Evolutionary conservation across 92 coral and sea anemone genomes (phyloP), one percentile per base, ranked within the genome.

Genomic region (Ricordea florida): DNA sequence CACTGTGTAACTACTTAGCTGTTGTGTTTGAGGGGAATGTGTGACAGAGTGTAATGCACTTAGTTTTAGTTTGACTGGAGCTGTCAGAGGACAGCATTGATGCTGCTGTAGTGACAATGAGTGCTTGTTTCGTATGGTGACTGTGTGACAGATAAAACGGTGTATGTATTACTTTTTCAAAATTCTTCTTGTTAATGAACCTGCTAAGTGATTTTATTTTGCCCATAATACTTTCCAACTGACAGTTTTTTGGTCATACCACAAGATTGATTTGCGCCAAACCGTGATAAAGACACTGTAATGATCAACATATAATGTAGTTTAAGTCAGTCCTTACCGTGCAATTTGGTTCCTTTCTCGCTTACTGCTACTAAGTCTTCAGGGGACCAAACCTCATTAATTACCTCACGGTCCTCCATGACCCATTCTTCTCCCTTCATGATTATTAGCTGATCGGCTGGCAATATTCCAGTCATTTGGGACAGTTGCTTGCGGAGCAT

Each of bases 301-400:
- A 57, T 57, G 42, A 30, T 30, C 5, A n/a, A 0, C 62, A 55
- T 55, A 55, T 55, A 55, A 55, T 55, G 26, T 69, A 57, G 63
- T 31, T 17, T 26, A 55, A 14, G 63, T 2, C 6, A 66, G 58
- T 21, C 5, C 63, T 50, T 69, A 69, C 76, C 64, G n/a, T 33
- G 33, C 0, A 6, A 36, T 34, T 20, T 56, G 50, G 49, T 38
- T 28, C 63, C 72, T 50, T 18, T 44, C 17, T 74, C 53, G 32
- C 17, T 28, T 43, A 74, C 47, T 61, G 71, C 81, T 14, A 74
- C 72, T 22, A 59, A 42, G 46, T 74, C 72, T 15, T 74, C 72
- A 10, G 62, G 81, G 20, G 53, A 74, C 62, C 81, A 74, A 33
- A 34, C 53, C 21, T 61, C 46, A 24, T 29, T 15, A 21, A 75